phyloP scores from a whole-genome alignment of 2,113 vertebrate species.

The Gymnocephalus cernua region DNA sequence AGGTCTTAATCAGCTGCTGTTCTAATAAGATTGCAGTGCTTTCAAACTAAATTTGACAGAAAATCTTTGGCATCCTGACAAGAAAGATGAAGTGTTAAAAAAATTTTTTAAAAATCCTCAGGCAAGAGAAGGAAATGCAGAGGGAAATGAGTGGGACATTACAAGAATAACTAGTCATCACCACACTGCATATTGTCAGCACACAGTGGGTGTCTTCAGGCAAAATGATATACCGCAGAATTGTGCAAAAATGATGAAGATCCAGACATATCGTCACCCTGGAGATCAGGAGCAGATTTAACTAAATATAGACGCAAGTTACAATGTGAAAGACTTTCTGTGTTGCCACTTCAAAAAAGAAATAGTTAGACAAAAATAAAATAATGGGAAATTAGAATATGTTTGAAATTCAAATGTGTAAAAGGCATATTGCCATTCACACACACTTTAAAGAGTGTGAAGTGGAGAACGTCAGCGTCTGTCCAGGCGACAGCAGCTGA shows the following conservation, averaged over 20 bases:
- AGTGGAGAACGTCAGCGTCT: not conserved
- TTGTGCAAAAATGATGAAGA: slow-evolving; percentile 3
- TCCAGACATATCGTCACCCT: not conserved
- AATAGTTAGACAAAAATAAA: slow-evolving; percentile 46
- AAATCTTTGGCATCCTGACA: slow-evolving; percentile 55
- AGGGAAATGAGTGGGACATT: slow-evolving; percentile 12
- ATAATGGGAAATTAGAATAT: slow-evolving; percentile 48
- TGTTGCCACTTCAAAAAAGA: slow-evolving; percentile 41
- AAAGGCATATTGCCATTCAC: slow-evolving; percentile 11
- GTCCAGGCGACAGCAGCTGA: not conserved
- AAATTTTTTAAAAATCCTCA: slow-evolving; percentile 29
- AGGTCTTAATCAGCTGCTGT: slow-evolving; percentile 42
- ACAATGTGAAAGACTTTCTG: slow-evolving; percentile 4
- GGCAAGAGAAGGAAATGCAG: slow-evolving; percentile 27
- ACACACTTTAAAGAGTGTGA: slow-evolving; percentile 13
- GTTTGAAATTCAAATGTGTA: slow-evolving; percentile 65
- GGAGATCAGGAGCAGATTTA: slow-evolving; percentile 34
- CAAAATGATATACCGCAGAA: not conserved
- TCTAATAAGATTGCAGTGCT: slow-evolving; percentile 52
- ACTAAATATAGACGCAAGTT: slow-evolving; percentile 57
- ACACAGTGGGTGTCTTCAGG: slow-evolving; percentile 1
- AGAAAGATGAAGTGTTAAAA: slow-evolving; percentile 36
- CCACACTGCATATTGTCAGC: slow-evolving; percentile 18
- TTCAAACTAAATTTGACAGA: slow-evolving; percentile 56
- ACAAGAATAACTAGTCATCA: slow-evolving; percentile 25